phyloP scores from a whole-genome alignment of 2,113 vertebrate genomes.

The Actinemys pallida region DNA sequence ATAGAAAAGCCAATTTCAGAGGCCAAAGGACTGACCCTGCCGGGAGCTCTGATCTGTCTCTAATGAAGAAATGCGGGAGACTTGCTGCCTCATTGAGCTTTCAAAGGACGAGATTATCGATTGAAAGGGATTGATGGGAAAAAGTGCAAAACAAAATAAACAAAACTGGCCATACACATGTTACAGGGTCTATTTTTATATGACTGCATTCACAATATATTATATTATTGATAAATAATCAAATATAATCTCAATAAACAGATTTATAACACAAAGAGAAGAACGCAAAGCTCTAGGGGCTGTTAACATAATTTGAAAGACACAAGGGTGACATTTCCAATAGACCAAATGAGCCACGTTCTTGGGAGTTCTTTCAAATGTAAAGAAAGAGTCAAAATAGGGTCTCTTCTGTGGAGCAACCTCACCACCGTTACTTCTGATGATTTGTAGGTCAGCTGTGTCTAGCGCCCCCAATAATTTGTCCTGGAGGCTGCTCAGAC shows the following conservation, averaged over 20 bases:
- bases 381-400: not conserved
- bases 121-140: not conserved
- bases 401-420: not conserved
- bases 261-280: not conserved
- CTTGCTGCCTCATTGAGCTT: not conserved
- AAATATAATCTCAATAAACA: not conserved
- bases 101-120: not conserved
- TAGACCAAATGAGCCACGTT: not conserved
- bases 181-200: not conserved
- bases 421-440: fast-evolving
- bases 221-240: not conserved
- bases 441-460: not conserved
- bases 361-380: not conserved
- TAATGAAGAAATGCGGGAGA: fast-evolving
- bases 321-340: not conserved
- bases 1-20: slow-evolving; percentile 6
- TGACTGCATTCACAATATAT: not conserved
- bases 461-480: not conserved
- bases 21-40: fast-evolving
- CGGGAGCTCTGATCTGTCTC: not conserved
- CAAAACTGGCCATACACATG: not conserved
- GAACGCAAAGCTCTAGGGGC: not conserved
- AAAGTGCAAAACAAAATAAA: not conserved
- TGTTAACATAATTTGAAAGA: not conserved
- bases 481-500: not conserved